These are phyloP conservation scores for Glyptemys insculpta DNA, from an alignment of 2,797 vertebrate genomes.

Conservation along the genomic window DNA sequence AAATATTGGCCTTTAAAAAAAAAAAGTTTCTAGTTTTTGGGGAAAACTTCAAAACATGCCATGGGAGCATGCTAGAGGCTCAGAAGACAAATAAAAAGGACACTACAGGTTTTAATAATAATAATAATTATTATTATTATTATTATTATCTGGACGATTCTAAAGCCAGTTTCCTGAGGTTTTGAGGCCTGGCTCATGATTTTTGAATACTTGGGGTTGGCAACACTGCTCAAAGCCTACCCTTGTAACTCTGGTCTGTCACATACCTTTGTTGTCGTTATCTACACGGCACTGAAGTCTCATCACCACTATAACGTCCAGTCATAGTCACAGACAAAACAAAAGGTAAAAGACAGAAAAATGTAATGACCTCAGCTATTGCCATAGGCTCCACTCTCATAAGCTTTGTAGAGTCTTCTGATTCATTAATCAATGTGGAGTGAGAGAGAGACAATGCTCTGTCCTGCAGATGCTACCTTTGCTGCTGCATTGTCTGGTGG, in stretches of 20 bases:
- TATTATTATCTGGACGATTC: neutral
- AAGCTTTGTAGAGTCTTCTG: neutral
- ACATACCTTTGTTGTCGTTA: neutral
- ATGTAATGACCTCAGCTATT: neutral
- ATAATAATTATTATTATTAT: too few relatives aligned
- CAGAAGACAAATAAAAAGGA: neutral
- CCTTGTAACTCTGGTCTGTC: neutral
- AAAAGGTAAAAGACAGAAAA: neutral
- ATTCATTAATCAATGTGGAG: neutral
- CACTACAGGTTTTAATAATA: neutral
- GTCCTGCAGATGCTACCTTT: neutral
- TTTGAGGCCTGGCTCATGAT: neutral
- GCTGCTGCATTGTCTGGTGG: neutral
- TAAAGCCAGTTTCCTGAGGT: neutral
- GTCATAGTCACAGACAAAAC: neutral
- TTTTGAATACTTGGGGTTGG: neutral
- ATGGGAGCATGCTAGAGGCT: neutral
- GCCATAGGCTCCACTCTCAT: neutral
- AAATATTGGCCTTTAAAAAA: neutral
- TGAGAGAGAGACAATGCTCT: neutral
- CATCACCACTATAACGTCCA: neutral
- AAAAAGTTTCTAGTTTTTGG: neutral
- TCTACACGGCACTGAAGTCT: neutral
- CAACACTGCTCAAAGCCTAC: neutral
- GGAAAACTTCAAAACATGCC: neutral